Evolutionary conservation across 2,797 vertebrate species (phyloP), one percentile per base, ranked within the genome.

Genomic region (Amblyopsis hoosieri): DNA sequence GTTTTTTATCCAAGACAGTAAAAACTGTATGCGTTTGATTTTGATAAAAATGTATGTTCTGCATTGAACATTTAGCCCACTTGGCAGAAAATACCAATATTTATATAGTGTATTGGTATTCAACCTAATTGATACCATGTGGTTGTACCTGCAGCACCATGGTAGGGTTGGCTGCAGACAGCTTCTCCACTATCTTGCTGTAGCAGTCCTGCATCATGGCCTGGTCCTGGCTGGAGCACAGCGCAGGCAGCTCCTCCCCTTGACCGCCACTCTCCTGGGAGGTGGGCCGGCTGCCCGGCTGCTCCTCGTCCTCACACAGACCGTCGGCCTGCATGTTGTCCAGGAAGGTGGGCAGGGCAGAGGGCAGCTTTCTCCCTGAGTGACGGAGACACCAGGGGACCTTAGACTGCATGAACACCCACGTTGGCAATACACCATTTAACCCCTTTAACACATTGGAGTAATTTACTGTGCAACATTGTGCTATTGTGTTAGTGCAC

Each of bases 181-280:
- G 89, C 56, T 96, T 98, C 76, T 99, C 98, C 37, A 99, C 98
- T 0, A 99, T 99, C 91, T 99, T 99, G 92, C 95, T 98, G 88
- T 99, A 99, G 82, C 97, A 99, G 78, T 99, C 97, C 76, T 99
- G 97, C 98, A 99, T 99, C 97, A 99, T 98, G 57, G 96, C 97
- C 85, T 99, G 96, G 81, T 99, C 97, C 76, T 98, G 95, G 73
- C 96, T 97, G 66, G 96, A 94, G 55, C 94, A 95, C 77, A 92
- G 88, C 54, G 93, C 94, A 19, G 91, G 92, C 15, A 94, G 86
- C 67, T 97, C 96, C 3, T 96, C 96, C 15, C 93, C 4, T n/a
- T 54, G 82, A 47, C 62, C 94, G 33, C 89, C 92, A 8, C 91
- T 94, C 52, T 96, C 95, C 37, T 95, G 95, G 66, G 94, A 96